Evolutionary conservation across 2,797 vertebrate species (phyloP), one percentile per base, ranked within the genome.

Genomic region (Anguilla megastoma): DNA sequence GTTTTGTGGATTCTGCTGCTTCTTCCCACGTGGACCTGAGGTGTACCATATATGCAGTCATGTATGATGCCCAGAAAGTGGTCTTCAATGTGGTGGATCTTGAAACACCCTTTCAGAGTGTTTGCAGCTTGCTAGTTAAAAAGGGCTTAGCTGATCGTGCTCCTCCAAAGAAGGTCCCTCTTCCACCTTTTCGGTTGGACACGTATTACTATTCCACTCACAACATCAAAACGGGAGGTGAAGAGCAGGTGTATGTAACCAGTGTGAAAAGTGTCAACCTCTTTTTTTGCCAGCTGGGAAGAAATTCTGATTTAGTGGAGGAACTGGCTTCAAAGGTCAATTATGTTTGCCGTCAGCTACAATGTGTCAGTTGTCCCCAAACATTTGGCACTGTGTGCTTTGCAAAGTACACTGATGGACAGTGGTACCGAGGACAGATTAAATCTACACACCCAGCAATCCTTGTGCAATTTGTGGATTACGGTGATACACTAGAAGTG

Each of bases 391-490:
- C 88, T 1, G 89, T 98, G 92, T 99, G 97, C 91, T 97, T 99
- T 92, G 98, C 97, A 0, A 98, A 94, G 90, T 98, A 97, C 88
- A 96, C 92, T 0, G 97, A 99, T 90, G 95, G 95, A 50, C 93
- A 95, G 52, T 99, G 98, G 99, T 98, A 98, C 63, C 96, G 99
- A 86, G 98, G 96, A 48, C 91, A 97, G 83, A 94, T 98, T 87
- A 94, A 88, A 71, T 94, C 95, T 86, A 93, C 90, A 91, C 92
- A 95, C 0, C 95, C 96, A 8, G 93, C 90, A 0, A 90, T 93
- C 21, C 88, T 95, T 63, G 95, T 99, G 33, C 96, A 98, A 84
- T 99, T 99, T 96, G 98, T 99, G 90, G 99, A 99, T 94, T 99
- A 97, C 90, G 99, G 99, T 0, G 97, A 99, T 92, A 97, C 95